Conservation (phyloP, 2,797 vertebrate genomes). For the Chiloscyllium punctatum region DNA sequence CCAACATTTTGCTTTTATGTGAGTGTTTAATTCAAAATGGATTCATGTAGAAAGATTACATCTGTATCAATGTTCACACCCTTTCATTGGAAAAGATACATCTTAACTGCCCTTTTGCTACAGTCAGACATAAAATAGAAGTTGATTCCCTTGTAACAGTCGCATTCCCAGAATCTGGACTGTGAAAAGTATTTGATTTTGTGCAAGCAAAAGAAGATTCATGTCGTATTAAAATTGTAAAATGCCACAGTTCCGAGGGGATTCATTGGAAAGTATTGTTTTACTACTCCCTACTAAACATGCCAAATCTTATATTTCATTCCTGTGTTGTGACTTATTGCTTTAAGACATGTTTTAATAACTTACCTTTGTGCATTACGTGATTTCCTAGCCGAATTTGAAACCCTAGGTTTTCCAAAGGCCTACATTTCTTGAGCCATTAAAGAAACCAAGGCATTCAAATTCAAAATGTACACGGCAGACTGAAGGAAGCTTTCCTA, state of each 20-base stretch:
- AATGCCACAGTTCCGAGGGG: background rate
- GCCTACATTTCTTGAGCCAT: background rate
- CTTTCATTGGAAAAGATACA: background rate
- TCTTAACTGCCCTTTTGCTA: background rate
- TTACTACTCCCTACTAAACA: background rate
- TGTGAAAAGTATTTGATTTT: background rate
- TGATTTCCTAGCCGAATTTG: background rate
- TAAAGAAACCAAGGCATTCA: background rate
- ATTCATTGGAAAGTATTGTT: background rate
- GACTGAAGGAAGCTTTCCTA: background rate
- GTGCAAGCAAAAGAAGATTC: background rate
- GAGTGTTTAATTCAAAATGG: too few species aligned
- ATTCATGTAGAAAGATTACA: too few species aligned
- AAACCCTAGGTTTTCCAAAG: background rate
- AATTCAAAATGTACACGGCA: background rate
- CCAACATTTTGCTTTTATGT: too few species aligned
- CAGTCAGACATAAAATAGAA: background rate
- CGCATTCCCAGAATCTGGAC: background rate
- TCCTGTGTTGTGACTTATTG: background rate
- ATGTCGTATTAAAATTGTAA: background rate
- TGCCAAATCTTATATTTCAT: background rate
- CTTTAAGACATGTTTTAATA: conserved; percentile 17
- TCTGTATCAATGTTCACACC: too few species aligned
- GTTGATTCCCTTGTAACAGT: background rate
- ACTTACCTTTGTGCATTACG: background rate